Conservation (phyloP, 2,888 invertebrate species). For the Drosophila mimica region DNA sequence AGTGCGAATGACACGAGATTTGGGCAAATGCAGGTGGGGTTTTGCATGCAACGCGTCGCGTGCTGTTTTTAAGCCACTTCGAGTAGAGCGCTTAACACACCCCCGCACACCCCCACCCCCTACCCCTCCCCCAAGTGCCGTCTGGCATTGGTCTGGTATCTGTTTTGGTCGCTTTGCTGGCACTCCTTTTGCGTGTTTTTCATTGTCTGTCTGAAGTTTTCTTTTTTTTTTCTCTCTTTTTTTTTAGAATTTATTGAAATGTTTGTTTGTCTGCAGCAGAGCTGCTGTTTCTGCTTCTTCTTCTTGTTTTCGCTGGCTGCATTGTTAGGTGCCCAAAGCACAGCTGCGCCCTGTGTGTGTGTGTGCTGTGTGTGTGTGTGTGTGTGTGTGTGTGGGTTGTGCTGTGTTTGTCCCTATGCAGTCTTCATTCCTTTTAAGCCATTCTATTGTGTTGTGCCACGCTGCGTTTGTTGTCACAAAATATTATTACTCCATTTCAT, state of each 20-base stretch:
- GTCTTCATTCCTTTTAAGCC: slow-evolving; percentile 34
- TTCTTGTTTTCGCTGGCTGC: slow-evolving; percentile 41
- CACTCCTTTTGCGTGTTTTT: slow-evolving; percentile 79
- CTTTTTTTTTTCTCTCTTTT: slow-evolving; percentile 27
- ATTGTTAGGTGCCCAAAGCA: slow-evolving; percentile 50
- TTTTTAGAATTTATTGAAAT: slow-evolving; percentile 78
- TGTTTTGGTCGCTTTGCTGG: slow-evolving; percentile 60
- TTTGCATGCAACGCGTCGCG: slow-evolving; percentile 50
- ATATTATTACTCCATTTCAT: slow-evolving; percentile 83
- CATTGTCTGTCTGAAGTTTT: slow-evolving; percentile 71
- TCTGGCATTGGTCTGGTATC: slow-evolving; percentile 61
- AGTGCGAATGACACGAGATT: slow-evolving; percentile 85
- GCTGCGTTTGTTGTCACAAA: slow-evolving; percentile 75
- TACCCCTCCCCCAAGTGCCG: slow-evolving; percentile 18
- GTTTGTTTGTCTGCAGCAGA: slow-evolving; percentile 75
- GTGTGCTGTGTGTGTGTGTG: neutral
- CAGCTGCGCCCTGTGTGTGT: slow-evolving; percentile 48
- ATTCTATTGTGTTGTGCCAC: slow-evolving; percentile 39
- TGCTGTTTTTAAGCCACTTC: slow-evolving; percentile 75
- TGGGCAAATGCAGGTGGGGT: slow-evolving; percentile 44
- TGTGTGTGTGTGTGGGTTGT: neutral
- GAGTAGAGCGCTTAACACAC: slow-evolving; percentile 46
- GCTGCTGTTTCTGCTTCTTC: slow-evolving; percentile 36
- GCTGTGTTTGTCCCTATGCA: slow-evolving; percentile 41
- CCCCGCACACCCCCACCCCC: neutral